Conservation (phyloP, 2,888 invertebrate genomes). For the Entomobrya proxima region DNA sequence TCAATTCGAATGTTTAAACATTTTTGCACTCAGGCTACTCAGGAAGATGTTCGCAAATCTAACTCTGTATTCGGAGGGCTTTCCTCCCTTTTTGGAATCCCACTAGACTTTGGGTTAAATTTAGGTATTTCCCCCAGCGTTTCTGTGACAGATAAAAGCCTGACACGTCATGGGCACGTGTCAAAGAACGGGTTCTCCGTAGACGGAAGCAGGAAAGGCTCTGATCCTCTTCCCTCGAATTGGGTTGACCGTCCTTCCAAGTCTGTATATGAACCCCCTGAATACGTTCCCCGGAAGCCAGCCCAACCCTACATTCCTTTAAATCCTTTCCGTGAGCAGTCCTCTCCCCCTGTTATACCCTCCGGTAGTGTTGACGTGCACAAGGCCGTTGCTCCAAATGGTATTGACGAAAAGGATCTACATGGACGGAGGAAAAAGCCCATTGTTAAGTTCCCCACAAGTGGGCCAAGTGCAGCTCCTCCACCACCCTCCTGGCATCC, state of each 20-base stretch:
- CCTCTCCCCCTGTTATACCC: conserved; percentile 62
- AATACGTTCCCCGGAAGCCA: conserved; percentile 74
- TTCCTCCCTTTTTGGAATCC: conserved; percentile 88
- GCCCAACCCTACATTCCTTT: conserved; percentile 75
- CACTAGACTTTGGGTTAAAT: conserved; percentile 83
- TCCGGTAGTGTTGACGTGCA: conserved; percentile 73
- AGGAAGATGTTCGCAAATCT: conserved; percentile 70
- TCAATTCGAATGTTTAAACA: too few relatives aligned
- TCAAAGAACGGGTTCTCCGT: conserved; percentile 58
- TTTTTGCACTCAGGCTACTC: conserved; percentile 63
- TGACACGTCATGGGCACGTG: conserved; percentile 41
- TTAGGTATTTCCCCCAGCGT: conserved; percentile 74
- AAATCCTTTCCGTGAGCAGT: conserved; percentile 70
- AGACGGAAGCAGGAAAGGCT: conserved; percentile 68
- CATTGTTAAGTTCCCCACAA: conserved; percentile 61
- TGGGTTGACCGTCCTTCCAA: conserved; percentile 74
- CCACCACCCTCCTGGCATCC: conserved; percentile 73
- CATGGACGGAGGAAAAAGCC: conserved; percentile 52
- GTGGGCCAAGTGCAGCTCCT: conserved; percentile 46
- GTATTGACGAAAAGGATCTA: conserved; percentile 53
- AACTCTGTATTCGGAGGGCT: conserved; percentile 69
- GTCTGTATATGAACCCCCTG: conserved; percentile 73
- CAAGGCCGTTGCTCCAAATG: conserved; percentile 69
- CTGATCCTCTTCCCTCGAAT: conserved; percentile 73
- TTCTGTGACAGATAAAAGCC: conserved; percentile 65